Conservation (phyloP, 2,888 invertebrate genomes). For the Xiphydria camelus region DNA sequence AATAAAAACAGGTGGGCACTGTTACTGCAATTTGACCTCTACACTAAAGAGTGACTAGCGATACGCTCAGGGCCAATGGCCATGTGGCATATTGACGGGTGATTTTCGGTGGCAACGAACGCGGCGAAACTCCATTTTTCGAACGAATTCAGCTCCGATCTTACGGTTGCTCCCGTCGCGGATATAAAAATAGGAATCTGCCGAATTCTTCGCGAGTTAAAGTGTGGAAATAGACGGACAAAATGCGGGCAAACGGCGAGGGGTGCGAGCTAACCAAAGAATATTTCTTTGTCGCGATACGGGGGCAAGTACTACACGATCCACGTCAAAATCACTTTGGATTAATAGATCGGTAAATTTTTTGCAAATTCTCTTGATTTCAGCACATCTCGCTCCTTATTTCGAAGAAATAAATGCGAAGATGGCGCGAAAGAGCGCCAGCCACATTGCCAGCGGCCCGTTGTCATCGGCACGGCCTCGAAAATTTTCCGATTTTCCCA, state of each 20-base stretch:
- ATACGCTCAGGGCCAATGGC: constrained; percentile 18
- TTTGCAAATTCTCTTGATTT: neutral
- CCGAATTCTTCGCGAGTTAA: no score
- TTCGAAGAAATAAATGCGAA: constrained; percentile 48
- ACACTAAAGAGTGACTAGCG: constrained; percentile 15
- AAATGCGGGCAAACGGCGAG: neutral
- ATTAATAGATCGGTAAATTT: neutral
- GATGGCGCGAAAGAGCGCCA: constrained; percentile 60
- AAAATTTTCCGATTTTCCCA: constrained; percentile 4
- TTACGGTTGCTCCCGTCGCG: no score
- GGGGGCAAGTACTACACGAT: neutral
- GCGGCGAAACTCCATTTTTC: no score
- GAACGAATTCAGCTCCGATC: no score
- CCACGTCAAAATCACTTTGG: no score
- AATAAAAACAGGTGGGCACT: constrained; percentile 7
- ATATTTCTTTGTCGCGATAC: constrained; percentile 13
- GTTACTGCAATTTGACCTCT: constrained; percentile 11
- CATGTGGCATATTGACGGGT: constrained; percentile 33
- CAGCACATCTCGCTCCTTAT: constrained; percentile 12
- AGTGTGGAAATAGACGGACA: no score
- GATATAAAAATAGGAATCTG: no score
- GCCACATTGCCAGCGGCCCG: constrained; percentile 45
- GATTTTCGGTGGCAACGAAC: constrained; percentile 9
- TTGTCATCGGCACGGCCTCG: constrained; percentile 32
- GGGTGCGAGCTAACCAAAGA: constrained; percentile 34